Evolutionary conservation across 2,888 invertebrate genomes (phyloP).

Genomic region (Leistus spinibarbis): DNA sequence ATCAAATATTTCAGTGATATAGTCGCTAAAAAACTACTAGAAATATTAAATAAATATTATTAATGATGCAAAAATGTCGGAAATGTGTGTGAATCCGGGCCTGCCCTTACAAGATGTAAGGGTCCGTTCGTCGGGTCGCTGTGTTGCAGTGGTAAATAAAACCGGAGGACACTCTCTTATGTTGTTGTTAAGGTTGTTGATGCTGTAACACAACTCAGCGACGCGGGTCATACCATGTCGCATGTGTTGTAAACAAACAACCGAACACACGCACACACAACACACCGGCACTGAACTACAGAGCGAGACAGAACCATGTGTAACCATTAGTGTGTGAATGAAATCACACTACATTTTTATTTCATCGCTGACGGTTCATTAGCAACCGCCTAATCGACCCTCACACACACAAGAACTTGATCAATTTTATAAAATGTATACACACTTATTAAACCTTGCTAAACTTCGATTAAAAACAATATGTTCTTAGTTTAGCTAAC

Average conservation of each 20-base stretch:
- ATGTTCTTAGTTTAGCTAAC: too few relatives aligned
- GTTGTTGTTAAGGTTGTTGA: neutral
- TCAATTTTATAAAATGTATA: too few relatives aligned
- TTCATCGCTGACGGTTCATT: conserved; percentile 53
- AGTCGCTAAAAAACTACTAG: too few relatives aligned
- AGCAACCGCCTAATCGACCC: conserved; percentile 51
- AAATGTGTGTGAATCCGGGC: neutral
- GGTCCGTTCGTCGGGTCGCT: neutral
- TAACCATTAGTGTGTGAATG: neutral
- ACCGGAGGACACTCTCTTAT: neutral
- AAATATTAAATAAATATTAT: too few relatives aligned
- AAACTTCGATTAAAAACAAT: too few relatives aligned
- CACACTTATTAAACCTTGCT: neutral
- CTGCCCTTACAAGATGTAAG: neutral
- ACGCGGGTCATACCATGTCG: conserved; percentile 12
- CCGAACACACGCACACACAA: conserved; percentile 8
- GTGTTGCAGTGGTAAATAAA: neutral
- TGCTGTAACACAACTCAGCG: neutral
- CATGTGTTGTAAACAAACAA: conserved; percentile 33
- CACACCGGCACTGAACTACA: neutral
- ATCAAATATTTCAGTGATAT: too few relatives aligned
- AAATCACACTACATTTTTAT: too few relatives aligned
- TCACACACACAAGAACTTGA: conserved; percentile 26
- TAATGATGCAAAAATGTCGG: too few relatives aligned
- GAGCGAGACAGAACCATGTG: neutral